phyloP scores from a whole-genome alignment of 2,113 vertebrate genomes.

The Tetrax tetrax region DNA sequence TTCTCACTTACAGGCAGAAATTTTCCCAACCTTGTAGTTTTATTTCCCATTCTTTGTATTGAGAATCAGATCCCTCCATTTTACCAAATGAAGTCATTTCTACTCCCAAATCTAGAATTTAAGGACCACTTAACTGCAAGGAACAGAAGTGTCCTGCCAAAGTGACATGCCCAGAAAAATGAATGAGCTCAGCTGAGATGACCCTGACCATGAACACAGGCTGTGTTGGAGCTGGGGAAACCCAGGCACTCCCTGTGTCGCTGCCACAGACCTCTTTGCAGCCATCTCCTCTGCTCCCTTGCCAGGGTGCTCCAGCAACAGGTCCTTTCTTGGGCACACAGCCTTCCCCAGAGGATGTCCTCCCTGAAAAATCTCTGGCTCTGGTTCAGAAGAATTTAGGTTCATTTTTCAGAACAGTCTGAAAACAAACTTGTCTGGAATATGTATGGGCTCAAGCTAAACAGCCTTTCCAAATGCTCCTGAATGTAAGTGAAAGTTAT shows the following conservation, averaged over 20 bases:
- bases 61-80: neutral
- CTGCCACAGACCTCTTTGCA: neutral
- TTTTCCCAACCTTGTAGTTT: neutral
- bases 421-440: neutral
- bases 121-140: neutral
- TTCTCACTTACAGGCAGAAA: neutral
- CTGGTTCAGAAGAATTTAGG: neutral
- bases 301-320: neutral
- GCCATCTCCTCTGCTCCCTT: neutral
- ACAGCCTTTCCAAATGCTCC: neutral
- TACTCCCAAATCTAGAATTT: neutral
- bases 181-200: neutral
- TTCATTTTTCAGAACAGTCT: neutral
- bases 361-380: neutral
- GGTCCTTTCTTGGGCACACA: neutral
- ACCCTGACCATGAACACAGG: neutral
- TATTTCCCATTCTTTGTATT: neutral
- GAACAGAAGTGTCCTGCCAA: neutral
- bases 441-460: neutral
- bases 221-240: accelerated
- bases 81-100: neutral
- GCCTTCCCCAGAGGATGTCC: neutral
- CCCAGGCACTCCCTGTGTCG: neutral
- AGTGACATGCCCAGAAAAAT: neutral
- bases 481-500: neutral